Base-by-base conservation (phyloP, 2,797 vertebrate genomes). In the Pogoniulus pusillus region DNA sequence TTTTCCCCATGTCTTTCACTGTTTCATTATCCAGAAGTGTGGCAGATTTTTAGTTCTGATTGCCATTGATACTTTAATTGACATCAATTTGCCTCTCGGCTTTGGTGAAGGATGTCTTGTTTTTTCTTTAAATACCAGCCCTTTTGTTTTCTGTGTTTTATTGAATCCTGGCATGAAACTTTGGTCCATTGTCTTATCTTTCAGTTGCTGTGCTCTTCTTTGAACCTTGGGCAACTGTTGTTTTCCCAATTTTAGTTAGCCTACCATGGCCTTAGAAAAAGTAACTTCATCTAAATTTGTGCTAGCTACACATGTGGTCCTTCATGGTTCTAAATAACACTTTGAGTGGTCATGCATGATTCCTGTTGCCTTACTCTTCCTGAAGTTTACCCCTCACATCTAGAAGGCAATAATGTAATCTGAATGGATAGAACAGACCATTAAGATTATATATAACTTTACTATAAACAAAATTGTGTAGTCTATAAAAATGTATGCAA, bases 21-120 rank as follows among this genome's bases (percentile, higher is more conserved):
- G 29, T 51, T 53, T 70, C 64, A 9, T 70, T 71, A 19, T 77
- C 34, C 24, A 22, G 53, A 83, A 66, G 5, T 90, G 16, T 3
- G 32, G 22, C 1, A 0, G 24, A 45, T 75, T 90, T 94, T 65
- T 73, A 85, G 32, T 77, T 90, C 43, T 35, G 19, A 70, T 83
- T 91, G 63, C 17, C 32, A 73, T 17, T 89, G 73, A 69, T 87
- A 35, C 78, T 89, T 85, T 54, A 77, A 82, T 87, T 88, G 35
- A 5, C 65, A 79, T 60, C 86, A 75, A 85, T 90, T 74, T 88
- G 16, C 23, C 20, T 91, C 62, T 75, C 14, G 43, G 32, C 59
- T 85, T 80, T 78, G 43, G 23, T 90, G 60, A 77, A 71, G 29
- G 7, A 1, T 93, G n/a, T 76, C 27, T 37, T 64, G 35, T 62